phyloP scores from a whole-genome alignment of 1,140 invertebrate species.

The Drosophila chauvacae region DNA sequence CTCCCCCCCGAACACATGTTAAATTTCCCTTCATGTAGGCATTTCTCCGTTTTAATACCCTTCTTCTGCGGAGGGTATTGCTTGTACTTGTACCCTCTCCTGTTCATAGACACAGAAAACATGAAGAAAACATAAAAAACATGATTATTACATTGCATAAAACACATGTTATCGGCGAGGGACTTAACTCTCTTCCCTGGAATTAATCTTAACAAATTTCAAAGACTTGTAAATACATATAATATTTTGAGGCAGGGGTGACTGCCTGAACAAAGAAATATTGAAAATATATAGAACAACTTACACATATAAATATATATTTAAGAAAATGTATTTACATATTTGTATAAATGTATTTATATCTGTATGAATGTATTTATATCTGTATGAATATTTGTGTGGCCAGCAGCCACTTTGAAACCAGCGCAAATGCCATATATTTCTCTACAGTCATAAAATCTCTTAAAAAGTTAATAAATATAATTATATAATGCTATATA shows the following conservation, averaged over 20 bases:
- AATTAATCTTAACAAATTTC: background rate
- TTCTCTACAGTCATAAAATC: background rate
- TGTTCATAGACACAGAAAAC: background rate
- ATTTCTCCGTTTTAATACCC: constrained; percentile 10
- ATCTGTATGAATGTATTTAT: no score
- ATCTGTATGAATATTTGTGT: no score
- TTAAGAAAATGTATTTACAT: no score
- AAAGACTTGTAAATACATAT: background rate
- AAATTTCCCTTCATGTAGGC: constrained; percentile 57
- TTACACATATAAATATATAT: no score
- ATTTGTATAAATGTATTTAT: no score
- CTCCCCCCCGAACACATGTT: constrained; percentile 56
- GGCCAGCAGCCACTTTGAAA: no score
- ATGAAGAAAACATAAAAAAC: background rate
- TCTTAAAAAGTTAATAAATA: background rate
- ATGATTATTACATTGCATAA: background rate
- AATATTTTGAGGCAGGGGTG: no score
- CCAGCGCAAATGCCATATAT: no score
- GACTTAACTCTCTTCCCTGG: background rate
- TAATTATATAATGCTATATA: background rate
- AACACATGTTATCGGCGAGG: background rate
- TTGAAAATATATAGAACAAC: no score
- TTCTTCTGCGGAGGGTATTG: constrained; percentile 1
- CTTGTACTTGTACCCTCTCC: background rate
- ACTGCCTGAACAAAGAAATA: background rate